Evolutionary conservation across 2,888 invertebrate species (phyloP).

Genomic region (Troides oblongomaculatus): DNA sequence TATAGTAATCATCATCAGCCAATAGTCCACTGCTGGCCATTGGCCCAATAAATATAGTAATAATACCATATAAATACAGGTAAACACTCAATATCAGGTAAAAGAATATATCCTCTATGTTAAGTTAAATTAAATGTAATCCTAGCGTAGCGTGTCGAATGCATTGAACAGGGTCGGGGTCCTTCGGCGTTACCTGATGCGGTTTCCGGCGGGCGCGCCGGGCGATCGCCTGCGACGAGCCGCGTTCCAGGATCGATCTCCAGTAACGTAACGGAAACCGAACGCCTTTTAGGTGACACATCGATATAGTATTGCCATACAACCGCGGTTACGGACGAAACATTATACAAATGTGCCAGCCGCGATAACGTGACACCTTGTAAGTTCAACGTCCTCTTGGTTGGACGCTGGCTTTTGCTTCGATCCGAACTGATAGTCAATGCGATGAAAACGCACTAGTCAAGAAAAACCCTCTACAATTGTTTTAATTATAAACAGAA

Average conservation of each 20-base stretch:
- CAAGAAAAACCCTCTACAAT: too few relatives aligned
- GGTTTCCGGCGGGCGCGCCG: constrained; percentile 70
- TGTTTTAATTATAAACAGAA: too few relatives aligned
- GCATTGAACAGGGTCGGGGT: constrained; percentile 36
- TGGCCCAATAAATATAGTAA: background rate
- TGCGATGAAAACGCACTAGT: too few relatives aligned
- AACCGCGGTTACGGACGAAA: background rate
- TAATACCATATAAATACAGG: background rate
- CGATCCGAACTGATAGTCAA: too few relatives aligned
- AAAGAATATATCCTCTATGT: constrained; percentile 6
- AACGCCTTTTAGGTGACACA: background rate
- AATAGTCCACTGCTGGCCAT: too few relatives aligned
- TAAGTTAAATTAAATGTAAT: constrained; percentile 14
- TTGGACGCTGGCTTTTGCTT: background rate
- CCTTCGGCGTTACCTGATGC: constrained; percentile 60
- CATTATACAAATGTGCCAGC: background rate
- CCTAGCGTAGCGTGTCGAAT: constrained; percentile 19
- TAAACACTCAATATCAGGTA: background rate
- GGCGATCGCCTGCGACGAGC: constrained; percentile 39
- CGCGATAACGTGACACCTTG: background rate
- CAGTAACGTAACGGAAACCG: constrained; percentile 1
- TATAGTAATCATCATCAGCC: too few relatives aligned
- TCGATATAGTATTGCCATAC: constrained; percentile 1
- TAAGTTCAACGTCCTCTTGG: background rate
- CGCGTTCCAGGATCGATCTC: constrained; percentile 1